A percentile compares a stretch with the other conserved stretches of the same genome.
Conservation (phyloP, 2,113 vertebrate species). For the Callipepla squamata region DNA sequence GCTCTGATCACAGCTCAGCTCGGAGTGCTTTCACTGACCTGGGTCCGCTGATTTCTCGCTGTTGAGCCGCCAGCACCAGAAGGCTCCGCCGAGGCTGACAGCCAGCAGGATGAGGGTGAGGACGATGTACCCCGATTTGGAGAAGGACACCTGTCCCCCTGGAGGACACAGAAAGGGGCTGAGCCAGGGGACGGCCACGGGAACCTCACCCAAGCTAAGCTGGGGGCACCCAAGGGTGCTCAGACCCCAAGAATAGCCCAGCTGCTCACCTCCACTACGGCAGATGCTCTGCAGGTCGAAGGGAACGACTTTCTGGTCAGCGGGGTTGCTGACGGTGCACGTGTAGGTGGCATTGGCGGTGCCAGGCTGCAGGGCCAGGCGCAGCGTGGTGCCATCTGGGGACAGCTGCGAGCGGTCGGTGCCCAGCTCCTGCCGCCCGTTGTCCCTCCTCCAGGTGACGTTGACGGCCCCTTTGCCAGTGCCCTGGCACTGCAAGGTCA, state of each 20-base stretch:
- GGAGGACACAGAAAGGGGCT: background rate
- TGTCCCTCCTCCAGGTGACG: constrained; percentile 30
- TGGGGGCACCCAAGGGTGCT: background rate
- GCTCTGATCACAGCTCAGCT: background rate
- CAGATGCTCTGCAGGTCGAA: constrained; percentile 28
- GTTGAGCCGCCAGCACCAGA: constrained; percentile 45
- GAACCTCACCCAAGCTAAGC: background rate
- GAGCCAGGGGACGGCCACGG: background rate
- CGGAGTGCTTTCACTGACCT: background rate
- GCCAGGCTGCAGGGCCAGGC: background rate
- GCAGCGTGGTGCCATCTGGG: background rate
- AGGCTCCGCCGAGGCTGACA: background rate
- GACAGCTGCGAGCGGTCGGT: background rate
- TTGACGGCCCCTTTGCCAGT: background rate
- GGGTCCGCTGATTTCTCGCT: background rate
- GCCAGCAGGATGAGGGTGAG: constrained; percentile 35
- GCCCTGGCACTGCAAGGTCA: constrained; percentile 36
- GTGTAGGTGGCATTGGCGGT: background rate
- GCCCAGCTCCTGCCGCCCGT: background rate
- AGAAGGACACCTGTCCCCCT: background rate
- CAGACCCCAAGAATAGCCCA: background rate
- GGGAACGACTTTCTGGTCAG: background rate
- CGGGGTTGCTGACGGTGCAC: constrained; percentile 54
- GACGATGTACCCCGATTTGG: constrained; percentile 20
- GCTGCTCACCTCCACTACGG: background rate